Evolutionary conservation across 2,797 vertebrate species (phyloP).

Genomic region (Poeciliopsis turneri): DNA sequence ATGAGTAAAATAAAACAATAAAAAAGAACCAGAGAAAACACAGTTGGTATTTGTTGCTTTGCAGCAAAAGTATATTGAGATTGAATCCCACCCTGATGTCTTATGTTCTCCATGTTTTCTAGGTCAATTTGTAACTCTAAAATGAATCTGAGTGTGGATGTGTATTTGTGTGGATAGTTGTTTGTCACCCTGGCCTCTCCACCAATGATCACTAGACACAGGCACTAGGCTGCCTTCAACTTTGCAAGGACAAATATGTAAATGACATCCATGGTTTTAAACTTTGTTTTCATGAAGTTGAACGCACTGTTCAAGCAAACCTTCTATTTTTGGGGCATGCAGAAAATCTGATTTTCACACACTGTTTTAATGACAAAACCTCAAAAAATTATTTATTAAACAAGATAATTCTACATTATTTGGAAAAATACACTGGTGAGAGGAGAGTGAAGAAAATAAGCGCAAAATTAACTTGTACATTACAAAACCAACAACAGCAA

Average conservation of each 20-base stretch:
- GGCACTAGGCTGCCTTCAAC: neutral
- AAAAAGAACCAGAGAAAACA: too few relatives aligned
- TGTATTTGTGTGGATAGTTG: neutral
- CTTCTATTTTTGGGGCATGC: neutral
- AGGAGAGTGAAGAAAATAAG: neutral
- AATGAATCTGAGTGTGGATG: neutral
- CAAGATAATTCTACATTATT: neutral
- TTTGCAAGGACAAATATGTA: neutral
- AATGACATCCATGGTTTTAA: too few relatives aligned
- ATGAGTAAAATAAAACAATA: too few relatives aligned
- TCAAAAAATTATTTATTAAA: too few relatives aligned
- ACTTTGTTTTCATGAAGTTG: neutral
- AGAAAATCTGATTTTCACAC: neutral
- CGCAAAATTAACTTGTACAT: neutral
- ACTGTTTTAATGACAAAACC: neutral
- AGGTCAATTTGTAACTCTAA: neutral
- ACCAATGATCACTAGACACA: neutral
- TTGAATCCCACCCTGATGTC: neutral
- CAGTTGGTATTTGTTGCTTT: neutral
- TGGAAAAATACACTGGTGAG: neutral
- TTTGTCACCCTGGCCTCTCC: neutral
- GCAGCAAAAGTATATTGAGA: neutral
- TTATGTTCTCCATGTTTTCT: neutral
- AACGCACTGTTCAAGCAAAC: neutral
- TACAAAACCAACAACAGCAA: neutral